Base-by-base conservation (phyloP, 1,140 invertebrate genomes). In the Drosophila varians region DNA sequence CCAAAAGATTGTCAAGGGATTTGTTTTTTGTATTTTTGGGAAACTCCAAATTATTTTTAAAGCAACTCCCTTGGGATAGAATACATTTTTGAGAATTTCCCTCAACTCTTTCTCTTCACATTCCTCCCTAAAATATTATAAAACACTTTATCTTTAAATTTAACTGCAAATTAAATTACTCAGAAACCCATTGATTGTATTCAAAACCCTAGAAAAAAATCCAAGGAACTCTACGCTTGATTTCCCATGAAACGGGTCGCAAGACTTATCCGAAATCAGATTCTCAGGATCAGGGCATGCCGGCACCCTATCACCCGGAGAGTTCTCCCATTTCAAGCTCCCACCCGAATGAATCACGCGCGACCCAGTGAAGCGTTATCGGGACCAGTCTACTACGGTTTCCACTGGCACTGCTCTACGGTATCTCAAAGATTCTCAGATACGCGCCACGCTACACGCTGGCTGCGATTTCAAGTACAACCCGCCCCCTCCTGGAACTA, bases 381-480 rank as follows among this genome's bases (percentile, higher is more conserved):
- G 19, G 19, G 14, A 23, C 36, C n/a, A 26, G 36, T 66, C n/a
- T n/a, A n/a, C 46, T 66, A 61, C 26, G 26, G n/a, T 52, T 66
- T 66, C 62, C 62, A 31, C 43, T 43, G 46, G 5, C 36, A 66
- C n/a, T n/a, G 21, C 2, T 26, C 60, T 52, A 43, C 19, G 14
- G 12, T 53, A 68, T 66, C 64, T 53, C 46, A 43, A 43, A 66
- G 62, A 66, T 53, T 45, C 40, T 4, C 21, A 53, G 61, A 53
- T 66, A 68, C 64, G 47, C 61, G 46, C 18, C 34, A 52, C 54
- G 43, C 57, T 53, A 74, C 38, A 65, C 61, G 52, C 54, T 60
- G 34, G 43, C 53, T 69, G 57, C 57, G 48, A 86, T 72, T 86
- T 86, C 79, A 86, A 84, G 79, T 84, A 76, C 80, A 86, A 84